These are phyloP conservation scores for Rhabdornis inornatus DNA, from an alignment of 2,113 vertebrate species.

Conservation along the genomic window DNA sequence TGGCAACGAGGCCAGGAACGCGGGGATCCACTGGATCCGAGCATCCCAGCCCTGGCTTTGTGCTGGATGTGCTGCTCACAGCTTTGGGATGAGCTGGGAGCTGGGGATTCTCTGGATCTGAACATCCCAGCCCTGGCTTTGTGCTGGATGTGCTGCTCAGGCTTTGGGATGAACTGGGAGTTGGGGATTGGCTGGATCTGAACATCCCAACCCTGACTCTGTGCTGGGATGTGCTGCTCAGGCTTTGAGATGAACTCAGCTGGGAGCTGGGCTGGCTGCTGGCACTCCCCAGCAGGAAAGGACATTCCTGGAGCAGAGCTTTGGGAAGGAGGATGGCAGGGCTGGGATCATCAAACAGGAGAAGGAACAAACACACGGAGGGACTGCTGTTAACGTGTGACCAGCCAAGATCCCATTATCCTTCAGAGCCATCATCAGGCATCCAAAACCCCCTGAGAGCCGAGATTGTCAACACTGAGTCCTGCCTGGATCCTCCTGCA, in stretches of 20 bases:
- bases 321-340: neutral
- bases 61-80: neutral
- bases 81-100: too few relatives aligned
- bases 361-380: neutral
- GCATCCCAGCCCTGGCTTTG: neutral
- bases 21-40: neutral
- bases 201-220: too few relatives aligned
- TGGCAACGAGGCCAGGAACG: neutral
- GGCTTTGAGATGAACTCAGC: neutral
- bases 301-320: neutral
- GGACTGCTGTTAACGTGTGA: neutral
- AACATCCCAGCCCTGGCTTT: too few relatives aligned
- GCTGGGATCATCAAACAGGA: neutral
- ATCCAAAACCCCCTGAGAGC: neutral
- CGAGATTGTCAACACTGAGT: fast-evolving
- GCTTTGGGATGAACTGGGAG: too few relatives aligned
- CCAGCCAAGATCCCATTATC: neutral
- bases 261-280: neutral
- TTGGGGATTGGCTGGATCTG: neutral
- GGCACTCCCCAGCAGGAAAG: neutral
- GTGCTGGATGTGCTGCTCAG: too few relatives aligned
- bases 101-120: too few relatives aligned
- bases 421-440: neutral
- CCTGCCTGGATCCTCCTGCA: neutral
- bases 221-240: too few relatives aligned